Percentiles rank a stretch among this genome's conserved stretches.
Evolutionary conservation across 2,888 invertebrate species (phyloP).

Genomic region (Cryptus viduatorius): DNA sequence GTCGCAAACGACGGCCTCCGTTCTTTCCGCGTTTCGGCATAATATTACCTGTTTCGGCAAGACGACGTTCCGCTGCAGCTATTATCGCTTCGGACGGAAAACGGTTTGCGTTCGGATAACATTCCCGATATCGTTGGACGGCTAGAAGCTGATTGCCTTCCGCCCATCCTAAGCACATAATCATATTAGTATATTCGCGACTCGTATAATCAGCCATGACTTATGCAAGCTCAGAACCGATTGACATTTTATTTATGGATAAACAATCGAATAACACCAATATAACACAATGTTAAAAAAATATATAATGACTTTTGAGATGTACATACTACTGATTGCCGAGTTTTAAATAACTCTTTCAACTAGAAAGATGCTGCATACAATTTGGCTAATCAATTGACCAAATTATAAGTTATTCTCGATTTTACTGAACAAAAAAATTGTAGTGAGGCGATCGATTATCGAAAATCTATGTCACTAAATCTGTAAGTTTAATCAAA

Average conservation of each 20-base stretch:
- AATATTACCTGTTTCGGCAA: background rate
- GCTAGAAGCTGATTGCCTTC: background rate
- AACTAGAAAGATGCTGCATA: too few relatives aligned
- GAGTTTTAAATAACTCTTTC: too few relatives aligned
- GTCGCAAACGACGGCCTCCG: background rate
- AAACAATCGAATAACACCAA: background rate
- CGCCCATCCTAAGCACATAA: slow-evolving; percentile 1
- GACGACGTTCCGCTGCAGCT: background rate
- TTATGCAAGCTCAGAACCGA: background rate
- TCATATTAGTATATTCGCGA: background rate
- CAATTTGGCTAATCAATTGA: too few relatives aligned
- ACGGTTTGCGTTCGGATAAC: background rate
- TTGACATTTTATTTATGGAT: background rate
- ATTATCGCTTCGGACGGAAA: background rate
- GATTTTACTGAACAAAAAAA: too few relatives aligned
- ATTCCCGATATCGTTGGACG: background rate
- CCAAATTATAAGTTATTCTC: too few relatives aligned
- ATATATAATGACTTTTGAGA: too few relatives aligned
- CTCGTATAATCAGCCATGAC: background rate
- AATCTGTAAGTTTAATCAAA: too few relatives aligned
- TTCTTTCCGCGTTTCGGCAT: slow-evolving; percentile 5
- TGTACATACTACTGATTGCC: too few relatives aligned
- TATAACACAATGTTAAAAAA: too few relatives aligned
- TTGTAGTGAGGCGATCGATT: too few relatives aligned
- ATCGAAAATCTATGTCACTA: too few relatives aligned